These are phyloP conservation scores for Phymastichus coffea DNA, from an alignment of 1,140 invertebrate species.

Conservation along the genomic window DNA sequence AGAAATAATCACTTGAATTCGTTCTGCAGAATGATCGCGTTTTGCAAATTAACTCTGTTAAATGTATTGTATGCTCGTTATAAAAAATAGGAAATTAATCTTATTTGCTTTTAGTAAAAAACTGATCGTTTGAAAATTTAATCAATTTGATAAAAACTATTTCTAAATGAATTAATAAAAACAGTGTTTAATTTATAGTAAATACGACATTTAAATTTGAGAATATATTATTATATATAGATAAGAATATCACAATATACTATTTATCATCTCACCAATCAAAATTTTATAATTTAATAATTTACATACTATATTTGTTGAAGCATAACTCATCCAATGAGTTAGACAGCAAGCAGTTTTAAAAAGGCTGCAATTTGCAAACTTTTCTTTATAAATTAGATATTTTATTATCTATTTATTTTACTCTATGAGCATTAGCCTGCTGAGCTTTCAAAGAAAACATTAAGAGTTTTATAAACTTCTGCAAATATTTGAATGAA, in stretches of 20 bases:
- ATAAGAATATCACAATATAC: slow-evolving; percentile 13
- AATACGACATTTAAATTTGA: too few species aligned
- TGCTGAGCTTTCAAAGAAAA: too few species aligned
- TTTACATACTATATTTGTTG: neutral
- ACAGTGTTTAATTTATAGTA: neutral
- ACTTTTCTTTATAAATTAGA: slow-evolving; percentile 13
- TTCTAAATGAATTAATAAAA: too few species aligned
- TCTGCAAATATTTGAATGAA: slow-evolving; percentile 15
- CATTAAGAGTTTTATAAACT: neutral
- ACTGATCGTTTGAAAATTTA: too few species aligned
- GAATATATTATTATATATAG: too few species aligned
- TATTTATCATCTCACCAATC: too few species aligned
- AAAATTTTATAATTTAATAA: neutral
- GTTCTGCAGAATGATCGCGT: neutral
- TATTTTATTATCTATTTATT: slow-evolving; percentile 2
- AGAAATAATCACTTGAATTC: slow-evolving; percentile 9
- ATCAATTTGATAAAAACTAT: too few species aligned
- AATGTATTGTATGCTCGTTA: too few species aligned
- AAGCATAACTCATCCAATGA: neutral
- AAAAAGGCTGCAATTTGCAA: slow-evolving; percentile 23
- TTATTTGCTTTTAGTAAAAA: too few species aligned
- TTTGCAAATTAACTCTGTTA: too few species aligned
- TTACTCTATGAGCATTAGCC: too few species aligned
- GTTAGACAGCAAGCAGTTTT: slow-evolving; percentile 14
- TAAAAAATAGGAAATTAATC: too few species aligned